These are phyloP conservation scores for Sinocyclocheilus anophthalmus DNA, from an alignment of 2,113 vertebrate species.

Conservation along the genomic window DNA sequence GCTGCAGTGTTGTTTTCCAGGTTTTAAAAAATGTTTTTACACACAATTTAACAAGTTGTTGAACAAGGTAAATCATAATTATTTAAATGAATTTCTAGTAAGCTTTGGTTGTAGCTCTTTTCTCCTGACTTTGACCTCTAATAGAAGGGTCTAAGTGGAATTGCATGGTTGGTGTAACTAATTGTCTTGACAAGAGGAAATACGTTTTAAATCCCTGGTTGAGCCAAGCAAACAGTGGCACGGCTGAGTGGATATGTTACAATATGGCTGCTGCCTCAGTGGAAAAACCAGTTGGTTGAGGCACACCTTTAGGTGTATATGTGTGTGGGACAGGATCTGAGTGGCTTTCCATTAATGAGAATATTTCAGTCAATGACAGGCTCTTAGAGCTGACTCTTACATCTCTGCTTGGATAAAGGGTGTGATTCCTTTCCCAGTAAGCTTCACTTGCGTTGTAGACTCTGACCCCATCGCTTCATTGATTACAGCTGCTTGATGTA, in stretches of 20 bases:
- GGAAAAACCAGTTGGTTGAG: background rate
- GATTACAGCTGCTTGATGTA: background rate
- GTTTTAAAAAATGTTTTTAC: too few relatives aligned
- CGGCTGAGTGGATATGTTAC: constrained; percentile 22
- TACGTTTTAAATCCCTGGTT: constrained; percentile 40
- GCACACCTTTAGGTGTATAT: background rate
- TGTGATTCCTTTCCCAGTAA: background rate
- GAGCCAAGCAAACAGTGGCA: constrained; percentile 34
- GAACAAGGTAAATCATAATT: background rate
- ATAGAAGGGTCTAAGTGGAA: background rate
- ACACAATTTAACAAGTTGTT: background rate
- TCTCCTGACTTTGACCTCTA: background rate
- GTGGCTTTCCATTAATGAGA: background rate
- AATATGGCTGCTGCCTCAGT: constrained; percentile 22
- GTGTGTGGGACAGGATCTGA: background rate
- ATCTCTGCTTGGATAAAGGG: background rate
- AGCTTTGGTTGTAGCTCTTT: background rate
- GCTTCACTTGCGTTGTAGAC: background rate
- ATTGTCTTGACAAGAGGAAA: constrained; percentile 46
- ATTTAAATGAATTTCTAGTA: background rate
- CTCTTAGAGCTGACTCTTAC: background rate
- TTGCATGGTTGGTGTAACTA: constrained; percentile 17
- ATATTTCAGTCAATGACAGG: constrained; percentile 14
- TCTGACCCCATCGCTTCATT: constrained; percentile 6
- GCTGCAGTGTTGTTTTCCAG: background rate